Conservation (phyloP, 2,888 invertebrate genomes). For the Drosophila quinaria region DNA sequence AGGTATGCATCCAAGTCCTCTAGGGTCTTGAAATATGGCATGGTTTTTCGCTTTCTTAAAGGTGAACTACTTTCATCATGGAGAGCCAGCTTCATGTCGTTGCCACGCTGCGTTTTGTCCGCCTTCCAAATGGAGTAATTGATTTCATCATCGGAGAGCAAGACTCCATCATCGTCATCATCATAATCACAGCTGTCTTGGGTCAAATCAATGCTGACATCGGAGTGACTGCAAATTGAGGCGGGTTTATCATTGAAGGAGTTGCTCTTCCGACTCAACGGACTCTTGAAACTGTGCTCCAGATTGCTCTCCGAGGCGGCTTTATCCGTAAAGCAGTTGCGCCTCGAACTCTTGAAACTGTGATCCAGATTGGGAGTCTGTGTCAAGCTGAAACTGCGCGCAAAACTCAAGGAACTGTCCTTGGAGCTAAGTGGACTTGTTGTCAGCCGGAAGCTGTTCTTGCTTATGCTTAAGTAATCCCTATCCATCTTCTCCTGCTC, state of each 20-base stretch:
- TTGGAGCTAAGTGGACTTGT: not conserved
- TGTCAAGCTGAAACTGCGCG: constrained; percentile 42
- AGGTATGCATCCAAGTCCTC: constrained; percentile 62
- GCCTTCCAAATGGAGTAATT: constrained; percentile 88
- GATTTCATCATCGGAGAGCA: constrained; percentile 87
- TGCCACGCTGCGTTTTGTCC: constrained; percentile 53
- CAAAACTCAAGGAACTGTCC: constrained; percentile 20
- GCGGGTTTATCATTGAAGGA: constrained; percentile 21
- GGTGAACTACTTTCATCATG: constrained; percentile 22
- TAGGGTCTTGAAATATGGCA: constrained; percentile 56
- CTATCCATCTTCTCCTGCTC: not conserved
- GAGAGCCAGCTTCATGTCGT: constrained; percentile 2
- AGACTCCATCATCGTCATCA: constrained; percentile 76
- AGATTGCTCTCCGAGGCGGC: not conserved
- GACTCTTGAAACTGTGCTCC: constrained; percentile 51
- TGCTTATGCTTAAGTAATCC: constrained; percentile 1
- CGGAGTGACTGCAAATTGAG: constrained; percentile 25
- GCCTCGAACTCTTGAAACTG: not conserved
- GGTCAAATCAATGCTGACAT: constrained; percentile 74
- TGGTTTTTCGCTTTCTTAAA: constrained; percentile 11
- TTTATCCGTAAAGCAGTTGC: not conserved
- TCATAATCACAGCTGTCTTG: constrained; percentile 52
- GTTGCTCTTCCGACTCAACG: constrained; percentile 27
- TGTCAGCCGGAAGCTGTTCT: not conserved
- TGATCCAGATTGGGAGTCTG: constrained; percentile 7